phyloP scores from a whole-genome alignment of 2,113 vertebrate genomes.

The Callipepla squamata region DNA sequence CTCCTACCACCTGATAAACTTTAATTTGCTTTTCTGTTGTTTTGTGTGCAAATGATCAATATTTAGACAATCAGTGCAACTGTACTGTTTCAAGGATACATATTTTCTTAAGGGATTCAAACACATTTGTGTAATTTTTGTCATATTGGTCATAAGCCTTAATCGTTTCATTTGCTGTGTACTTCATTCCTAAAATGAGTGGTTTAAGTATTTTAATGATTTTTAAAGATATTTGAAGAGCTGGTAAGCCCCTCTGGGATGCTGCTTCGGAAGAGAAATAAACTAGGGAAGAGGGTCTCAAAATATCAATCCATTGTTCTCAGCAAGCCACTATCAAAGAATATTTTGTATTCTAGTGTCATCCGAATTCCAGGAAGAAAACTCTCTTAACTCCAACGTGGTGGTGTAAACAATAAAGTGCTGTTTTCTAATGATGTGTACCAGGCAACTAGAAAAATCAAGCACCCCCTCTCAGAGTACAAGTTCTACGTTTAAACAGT shows the following conservation, averaged over 20 bases:
- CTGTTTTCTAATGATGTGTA: too few relatives aligned
- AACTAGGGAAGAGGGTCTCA: not conserved
- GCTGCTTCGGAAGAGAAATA: not conserved
- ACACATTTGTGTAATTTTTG: not conserved
- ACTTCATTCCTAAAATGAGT: not conserved
- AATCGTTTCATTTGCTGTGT: not conserved
- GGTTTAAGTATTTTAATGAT: not conserved
- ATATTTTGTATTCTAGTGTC: not conserved
- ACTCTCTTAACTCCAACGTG: too few relatives aligned
- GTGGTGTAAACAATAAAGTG: too few relatives aligned
- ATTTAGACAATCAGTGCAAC: not conserved
- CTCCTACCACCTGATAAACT: slow-evolving; percentile 36
- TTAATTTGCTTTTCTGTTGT: slow-evolving; percentile 60
- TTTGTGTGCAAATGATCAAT: slow-evolving; percentile 54
- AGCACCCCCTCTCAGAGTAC: too few relatives aligned
- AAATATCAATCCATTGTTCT: not conserved
- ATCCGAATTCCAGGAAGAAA: too few relatives aligned
- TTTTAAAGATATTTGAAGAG: not conserved
- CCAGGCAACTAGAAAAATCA: too few relatives aligned
- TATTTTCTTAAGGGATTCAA: not conserved
- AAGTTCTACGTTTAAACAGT: too few relatives aligned
- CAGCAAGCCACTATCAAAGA: not conserved
- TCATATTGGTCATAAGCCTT: not conserved
- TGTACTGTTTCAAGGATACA: not conserved
- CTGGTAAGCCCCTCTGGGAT: not conserved